Base-by-base conservation (phyloP, 2,113 vertebrate species). In the Cairina moschata region DNA sequence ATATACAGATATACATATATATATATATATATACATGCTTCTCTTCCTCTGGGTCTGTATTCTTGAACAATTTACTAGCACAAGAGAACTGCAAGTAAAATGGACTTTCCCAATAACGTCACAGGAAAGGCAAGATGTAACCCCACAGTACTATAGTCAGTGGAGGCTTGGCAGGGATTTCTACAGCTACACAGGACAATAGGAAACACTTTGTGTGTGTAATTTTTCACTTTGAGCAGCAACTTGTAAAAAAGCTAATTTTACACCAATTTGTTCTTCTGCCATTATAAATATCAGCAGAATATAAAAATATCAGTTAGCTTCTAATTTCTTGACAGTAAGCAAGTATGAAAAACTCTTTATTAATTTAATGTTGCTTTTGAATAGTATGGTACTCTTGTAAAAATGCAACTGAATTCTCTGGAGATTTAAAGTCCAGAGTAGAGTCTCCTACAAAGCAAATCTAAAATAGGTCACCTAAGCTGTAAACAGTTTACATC, bases 81-180 rank as follows among this genome's bases (percentile, higher is more conserved):
- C 6, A 81, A 66, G 38, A 42, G 8, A 1, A 5, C 42, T 52
- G 26, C 36, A 21, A 71, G 48, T 46, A 54, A n/a, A 85, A 65
- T 9, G 8, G 23, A 17, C 26, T 18, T 42, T 71, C 16, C 38
- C 59, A 48, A 56, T 16, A 68, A n/a, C 7, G 3, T 20, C 31
- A 11, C 2, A 5, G 31, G 36, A 28, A 74, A 71, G 6, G 8
- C 0, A 7, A 15, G 8, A 38, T 5, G 9, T 16, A 34, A 2
- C 3, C 18, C 26, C 22, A 17, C 11, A 12, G 21, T 29, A 14
- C 7, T 50, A n/a, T 3, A 0, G 17, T 21, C 55, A n/a, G 32
- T n/a, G 28, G n/a, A 65, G 3, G 9, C 25, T 50, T 46, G 50
- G 1, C 4, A 3, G 1, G 40, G 65, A 58, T 92, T 86, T 73